phyloP scores from a whole-genome alignment of 2,888 invertebrate species.

The Allacma fusca region DNA sequence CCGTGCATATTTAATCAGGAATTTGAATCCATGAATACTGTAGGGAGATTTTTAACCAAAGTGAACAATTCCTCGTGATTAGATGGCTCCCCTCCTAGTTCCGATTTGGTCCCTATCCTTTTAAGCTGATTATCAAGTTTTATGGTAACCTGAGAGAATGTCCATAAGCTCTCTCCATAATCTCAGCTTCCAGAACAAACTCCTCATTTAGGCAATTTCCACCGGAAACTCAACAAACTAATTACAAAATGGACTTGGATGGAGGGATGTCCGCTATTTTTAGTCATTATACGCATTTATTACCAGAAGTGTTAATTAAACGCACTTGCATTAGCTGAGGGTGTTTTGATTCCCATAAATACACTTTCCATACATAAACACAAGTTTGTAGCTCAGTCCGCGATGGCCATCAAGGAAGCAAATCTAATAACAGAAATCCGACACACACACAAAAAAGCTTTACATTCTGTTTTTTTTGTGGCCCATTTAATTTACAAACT shows the following conservation, averaged over 20 bases:
- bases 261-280: no score
- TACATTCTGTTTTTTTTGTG: neutral
- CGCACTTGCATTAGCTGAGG: no score
- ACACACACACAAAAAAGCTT: no score
- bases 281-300: no score
- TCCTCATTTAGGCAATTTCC: neutral
- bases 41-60: neutral
- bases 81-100: neutral
- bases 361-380: no score
- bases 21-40: slow-evolving; percentile 13
- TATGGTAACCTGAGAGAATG: neutral
- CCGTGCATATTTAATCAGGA: neutral
- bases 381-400: no score
- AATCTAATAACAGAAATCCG: no score
- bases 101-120: no score
- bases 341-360: no score
- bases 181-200: neutral
- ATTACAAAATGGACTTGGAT: slow-evolving; percentile 20
- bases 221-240: slow-evolving; percentile 1
- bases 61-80: neutral
- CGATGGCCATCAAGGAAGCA: no score
- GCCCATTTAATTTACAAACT: neutral
- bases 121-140: slow-evolving; percentile 16
- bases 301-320: no score
- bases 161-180: neutral